These are phyloP conservation scores for Batillaria attramentaria DNA, from an alignment of 1,140 invertebrate genomes.

Conservation along the genomic window DNA sequence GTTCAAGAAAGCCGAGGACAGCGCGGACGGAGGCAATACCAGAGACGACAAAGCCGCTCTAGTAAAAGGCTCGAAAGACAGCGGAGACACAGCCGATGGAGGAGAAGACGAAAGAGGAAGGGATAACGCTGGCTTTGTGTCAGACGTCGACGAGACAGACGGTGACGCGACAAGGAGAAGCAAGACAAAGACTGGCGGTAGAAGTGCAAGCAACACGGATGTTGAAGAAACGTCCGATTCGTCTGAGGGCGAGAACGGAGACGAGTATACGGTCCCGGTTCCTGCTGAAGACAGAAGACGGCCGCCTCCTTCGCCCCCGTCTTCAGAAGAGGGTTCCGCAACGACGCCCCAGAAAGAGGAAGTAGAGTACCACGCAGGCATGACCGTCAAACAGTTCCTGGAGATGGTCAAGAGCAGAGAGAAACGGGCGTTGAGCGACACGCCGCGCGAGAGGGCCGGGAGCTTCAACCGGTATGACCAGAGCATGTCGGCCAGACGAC, in stretches of 20 bases:
- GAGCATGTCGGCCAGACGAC: neutral
- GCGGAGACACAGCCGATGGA: neutral
- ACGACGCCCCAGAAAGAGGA: neutral
- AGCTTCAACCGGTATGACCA: constrained; percentile 1
- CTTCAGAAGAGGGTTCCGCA: neutral
- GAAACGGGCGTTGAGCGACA: neutral
- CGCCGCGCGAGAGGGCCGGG: neutral
- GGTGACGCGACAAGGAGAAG: neutral
- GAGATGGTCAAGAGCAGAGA: neutral
- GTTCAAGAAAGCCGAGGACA: constrained; percentile 32
- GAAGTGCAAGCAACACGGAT: neutral
- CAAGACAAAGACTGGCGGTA: neutral
- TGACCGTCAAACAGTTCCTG: constrained; percentile 24
- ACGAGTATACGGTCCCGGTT: neutral
- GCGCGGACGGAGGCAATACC: neutral
- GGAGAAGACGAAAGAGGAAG: neutral
- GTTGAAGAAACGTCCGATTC: neutral
- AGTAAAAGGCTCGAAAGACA: neutral
- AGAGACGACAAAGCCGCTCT: neutral
- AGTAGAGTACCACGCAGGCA: neutral
- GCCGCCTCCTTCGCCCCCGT: neutral
- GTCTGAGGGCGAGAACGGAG: neutral
- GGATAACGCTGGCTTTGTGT: neutral
- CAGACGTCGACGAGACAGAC: neutral
- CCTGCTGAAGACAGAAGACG: neutral